These are phyloP conservation scores for Halictus ligatus DNA, from an alignment of 2,888 invertebrate species.

Conservation along the genomic window DNA sequence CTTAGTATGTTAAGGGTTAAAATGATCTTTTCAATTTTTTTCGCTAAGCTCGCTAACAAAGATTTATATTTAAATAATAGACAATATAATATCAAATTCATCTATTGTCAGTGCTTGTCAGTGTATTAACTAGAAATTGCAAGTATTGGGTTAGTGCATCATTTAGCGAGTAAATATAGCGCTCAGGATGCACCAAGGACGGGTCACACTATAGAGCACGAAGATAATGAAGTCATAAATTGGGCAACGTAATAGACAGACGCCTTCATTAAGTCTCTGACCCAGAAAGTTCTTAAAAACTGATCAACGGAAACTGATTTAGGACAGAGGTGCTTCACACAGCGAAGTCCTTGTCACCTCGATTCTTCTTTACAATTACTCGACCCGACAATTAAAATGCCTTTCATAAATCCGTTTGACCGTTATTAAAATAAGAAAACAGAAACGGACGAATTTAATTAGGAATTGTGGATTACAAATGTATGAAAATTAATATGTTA, in stretches of 20 bases:
- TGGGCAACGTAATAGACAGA: conserved; percentile 4
- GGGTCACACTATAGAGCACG: not conserved
- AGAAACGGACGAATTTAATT: not conserved
- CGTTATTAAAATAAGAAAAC: too few relatives aligned
- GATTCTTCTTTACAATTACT: not conserved
- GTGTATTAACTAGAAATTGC: too few relatives aligned
- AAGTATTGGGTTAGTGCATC: not conserved
- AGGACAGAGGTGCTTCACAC: not conserved
- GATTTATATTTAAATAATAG: not conserved
- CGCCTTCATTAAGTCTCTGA: not conserved
- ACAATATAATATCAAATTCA: not conserved
- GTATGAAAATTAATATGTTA: not conserved
- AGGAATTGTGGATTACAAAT: not conserved
- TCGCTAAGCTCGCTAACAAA: not conserved
- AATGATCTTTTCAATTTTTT: not conserved
- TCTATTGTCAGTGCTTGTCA: too few relatives aligned
- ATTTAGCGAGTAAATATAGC: not conserved
- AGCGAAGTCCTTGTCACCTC: not conserved
- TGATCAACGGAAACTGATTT: conserved; percentile 8
- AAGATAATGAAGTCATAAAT: conserved; percentile 10
- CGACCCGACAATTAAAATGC: not conserved
- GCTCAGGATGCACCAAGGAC: not conserved
- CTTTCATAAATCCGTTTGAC: not conserved
- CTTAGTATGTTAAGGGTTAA: not conserved
- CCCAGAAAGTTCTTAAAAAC: conserved; percentile 12